Conservation (phyloP, 2,113 vertebrate species). For the Bujurquina vittata region DNA sequence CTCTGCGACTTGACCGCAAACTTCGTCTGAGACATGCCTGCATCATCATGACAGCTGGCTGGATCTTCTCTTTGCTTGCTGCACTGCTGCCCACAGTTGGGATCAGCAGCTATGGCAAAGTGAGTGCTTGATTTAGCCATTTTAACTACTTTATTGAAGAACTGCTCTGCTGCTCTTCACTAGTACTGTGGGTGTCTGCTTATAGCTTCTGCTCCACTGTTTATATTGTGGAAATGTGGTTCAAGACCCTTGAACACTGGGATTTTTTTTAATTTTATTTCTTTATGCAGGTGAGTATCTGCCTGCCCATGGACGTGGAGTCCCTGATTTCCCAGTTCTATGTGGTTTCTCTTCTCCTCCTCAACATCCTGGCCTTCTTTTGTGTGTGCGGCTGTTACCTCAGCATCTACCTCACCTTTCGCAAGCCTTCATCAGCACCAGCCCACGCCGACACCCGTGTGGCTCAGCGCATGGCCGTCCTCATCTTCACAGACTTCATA, state of each 20-base stretch:
- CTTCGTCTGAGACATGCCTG: conserved; percentile 88
- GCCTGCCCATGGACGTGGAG: conserved; percentile 96
- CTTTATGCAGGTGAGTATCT: conserved; percentile 85
- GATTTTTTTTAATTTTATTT: neutral
- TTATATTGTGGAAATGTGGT: neutral
- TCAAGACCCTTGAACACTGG: neutral
- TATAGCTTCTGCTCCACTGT: neutral
- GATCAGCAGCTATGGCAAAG: conserved; percentile 96
- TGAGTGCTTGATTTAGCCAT: conserved; percentile 14
- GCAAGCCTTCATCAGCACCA: conserved; percentile 86
- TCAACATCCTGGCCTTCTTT: conserved; percentile 92
- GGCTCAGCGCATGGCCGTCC: conserved; percentile 94
- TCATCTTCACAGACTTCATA: conserved; percentile 97
- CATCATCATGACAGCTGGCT: conserved; percentile 87
- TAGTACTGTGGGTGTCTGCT: neutral
- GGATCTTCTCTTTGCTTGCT: conserved; percentile 86
- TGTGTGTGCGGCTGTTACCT: conserved; percentile 91
- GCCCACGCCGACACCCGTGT: conserved; percentile 89
- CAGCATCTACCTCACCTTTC: conserved; percentile 91
- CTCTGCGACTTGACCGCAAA: conserved; percentile 90
- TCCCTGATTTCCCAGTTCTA: conserved; percentile 85
- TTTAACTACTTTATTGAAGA: neutral
- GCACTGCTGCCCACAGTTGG: conserved; percentile 89
- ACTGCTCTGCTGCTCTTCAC: no score
- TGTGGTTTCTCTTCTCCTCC: conserved; percentile 86